phyloP scores from a whole-genome alignment of 2,888 invertebrate genomes.

The Cloeon dipterum region DNA sequence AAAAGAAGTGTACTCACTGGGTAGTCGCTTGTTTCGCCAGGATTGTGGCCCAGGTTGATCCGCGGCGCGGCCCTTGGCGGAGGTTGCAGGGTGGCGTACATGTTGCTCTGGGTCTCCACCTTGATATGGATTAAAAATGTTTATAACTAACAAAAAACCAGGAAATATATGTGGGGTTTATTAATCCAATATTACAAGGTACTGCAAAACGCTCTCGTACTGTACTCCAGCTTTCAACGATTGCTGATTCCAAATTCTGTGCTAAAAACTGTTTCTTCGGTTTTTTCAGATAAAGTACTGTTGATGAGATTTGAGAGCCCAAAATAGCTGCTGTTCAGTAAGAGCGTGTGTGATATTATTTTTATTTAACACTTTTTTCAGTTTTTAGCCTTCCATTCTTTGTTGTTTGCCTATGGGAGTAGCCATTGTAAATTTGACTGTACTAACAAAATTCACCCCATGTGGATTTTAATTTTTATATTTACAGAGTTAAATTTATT shows the following conservation, averaged over 20 bases:
- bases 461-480: too few relatives aligned
- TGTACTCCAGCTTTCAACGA: not conserved
- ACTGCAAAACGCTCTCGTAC: not conserved
- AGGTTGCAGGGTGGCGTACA: conserved; percentile 58
- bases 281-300: too few relatives aligned
- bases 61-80: conserved; percentile 18
- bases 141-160: conserved; percentile 8
- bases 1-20: not conserved
- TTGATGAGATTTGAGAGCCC: too few relatives aligned
- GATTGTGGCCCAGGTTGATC: conserved; percentile 6
- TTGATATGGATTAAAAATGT: not conserved
- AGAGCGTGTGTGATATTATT: too few relatives aligned
- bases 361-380: too few relatives aligned
- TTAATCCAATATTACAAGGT: conserved; percentile 1
- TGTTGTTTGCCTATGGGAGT: too few relatives aligned
- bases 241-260: too few relatives aligned
- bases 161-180: conserved; percentile 1
- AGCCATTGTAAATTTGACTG: too few relatives aligned
- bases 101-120: conserved; percentile 34
- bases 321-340: too few relatives aligned
- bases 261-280: too few relatives aligned
- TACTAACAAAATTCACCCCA: too few relatives aligned
- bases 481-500: not conserved
- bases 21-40: conserved; percentile 7
- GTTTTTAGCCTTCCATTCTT: too few relatives aligned